Percentiles rank a stretch among this genome's conserved stretches.
These are phyloP conservation scores for Stenodema calcarata DNA, from an alignment of 2,888 invertebrate species.

Conservation along the genomic window DNA sequence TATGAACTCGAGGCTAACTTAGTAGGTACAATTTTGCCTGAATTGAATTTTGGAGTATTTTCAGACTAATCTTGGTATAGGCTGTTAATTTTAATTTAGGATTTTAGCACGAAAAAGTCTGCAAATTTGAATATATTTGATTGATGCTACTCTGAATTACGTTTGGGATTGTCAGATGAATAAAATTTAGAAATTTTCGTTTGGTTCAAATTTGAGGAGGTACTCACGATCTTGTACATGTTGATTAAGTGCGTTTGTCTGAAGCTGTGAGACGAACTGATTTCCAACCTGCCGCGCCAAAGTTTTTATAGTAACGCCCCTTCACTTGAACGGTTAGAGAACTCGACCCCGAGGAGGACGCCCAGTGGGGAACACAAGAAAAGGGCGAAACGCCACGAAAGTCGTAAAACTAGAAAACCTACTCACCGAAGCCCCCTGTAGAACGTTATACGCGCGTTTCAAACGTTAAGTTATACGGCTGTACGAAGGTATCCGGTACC, in stretches of 20 bases:
- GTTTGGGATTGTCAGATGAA: too few species aligned
- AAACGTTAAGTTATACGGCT: not conserved
- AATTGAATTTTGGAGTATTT: too few species aligned
- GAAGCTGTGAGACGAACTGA: not conserved
- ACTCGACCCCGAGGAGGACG: not conserved
- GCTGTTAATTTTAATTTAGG: too few species aligned
- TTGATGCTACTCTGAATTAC: too few species aligned
- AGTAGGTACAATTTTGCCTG: too few species aligned
- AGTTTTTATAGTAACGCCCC: not conserved
- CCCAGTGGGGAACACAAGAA: not conserved
- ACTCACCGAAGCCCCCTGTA: not conserved
- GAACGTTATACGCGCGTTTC: not conserved
- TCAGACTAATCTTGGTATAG: too few species aligned
- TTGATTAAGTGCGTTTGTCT: not conserved
- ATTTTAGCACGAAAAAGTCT: too few species aligned
- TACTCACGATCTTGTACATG: constrained; percentile 8
- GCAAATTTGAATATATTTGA: too few species aligned
- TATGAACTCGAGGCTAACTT: too few species aligned
- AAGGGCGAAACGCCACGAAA: not conserved
- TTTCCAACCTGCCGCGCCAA: not conserved
- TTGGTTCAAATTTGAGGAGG: too few species aligned
- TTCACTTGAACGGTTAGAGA: not conserved
- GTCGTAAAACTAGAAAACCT: not conserved
- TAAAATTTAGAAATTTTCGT: too few species aligned
- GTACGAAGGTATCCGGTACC: not conserved